Conservation (phyloP, 2,888 invertebrate genomes). For the Euzetes globulus region DNA sequence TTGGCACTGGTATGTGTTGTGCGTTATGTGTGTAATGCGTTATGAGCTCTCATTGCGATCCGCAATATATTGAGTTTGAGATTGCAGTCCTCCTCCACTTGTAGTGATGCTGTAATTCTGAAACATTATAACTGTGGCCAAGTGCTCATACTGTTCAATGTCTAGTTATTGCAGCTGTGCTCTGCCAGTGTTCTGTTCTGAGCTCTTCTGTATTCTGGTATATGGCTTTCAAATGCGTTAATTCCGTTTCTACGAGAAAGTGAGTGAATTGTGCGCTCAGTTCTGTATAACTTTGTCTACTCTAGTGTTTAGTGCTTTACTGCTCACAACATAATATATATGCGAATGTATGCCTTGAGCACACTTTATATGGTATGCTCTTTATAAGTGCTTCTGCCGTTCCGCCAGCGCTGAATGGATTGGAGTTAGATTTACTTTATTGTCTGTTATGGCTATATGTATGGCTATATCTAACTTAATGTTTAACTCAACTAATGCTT, state of each 20-base stretch:
- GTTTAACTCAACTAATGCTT: conserved; percentile 28
- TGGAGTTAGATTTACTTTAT: conserved; percentile 1
- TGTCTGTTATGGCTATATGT: conserved; percentile 17
- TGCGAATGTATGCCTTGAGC: conserved; percentile 6
- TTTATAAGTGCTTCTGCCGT: conserved; percentile 20
- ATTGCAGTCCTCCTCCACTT: conserved; percentile 25
- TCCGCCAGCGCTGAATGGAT: neutral
- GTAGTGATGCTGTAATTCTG: conserved; percentile 28
- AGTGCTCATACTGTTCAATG: neutral
- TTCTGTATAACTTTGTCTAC: neutral
- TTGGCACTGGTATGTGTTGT: neutral
- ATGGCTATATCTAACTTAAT: neutral
- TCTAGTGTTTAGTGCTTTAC: conserved; percentile 4
- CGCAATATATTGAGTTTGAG: neutral
- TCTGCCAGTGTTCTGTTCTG: neutral
- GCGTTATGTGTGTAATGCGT: neutral
- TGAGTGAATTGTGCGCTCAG: conserved; percentile 11
- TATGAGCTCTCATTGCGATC: conserved; percentile 15
- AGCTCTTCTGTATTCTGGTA: neutral
- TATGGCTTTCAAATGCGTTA: conserved; percentile 14
- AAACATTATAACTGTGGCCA: conserved; percentile 26
- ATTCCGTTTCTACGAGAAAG: conserved; percentile 13
- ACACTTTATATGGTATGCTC: conserved; percentile 4
- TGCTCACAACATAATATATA: conserved; percentile 12
- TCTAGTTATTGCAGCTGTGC: conserved; percentile 24